These are phyloP conservation scores for Stomatorhinus ivindoensis DNA, from an alignment of 2,113 vertebrate genomes.

Conservation along the genomic window DNA sequence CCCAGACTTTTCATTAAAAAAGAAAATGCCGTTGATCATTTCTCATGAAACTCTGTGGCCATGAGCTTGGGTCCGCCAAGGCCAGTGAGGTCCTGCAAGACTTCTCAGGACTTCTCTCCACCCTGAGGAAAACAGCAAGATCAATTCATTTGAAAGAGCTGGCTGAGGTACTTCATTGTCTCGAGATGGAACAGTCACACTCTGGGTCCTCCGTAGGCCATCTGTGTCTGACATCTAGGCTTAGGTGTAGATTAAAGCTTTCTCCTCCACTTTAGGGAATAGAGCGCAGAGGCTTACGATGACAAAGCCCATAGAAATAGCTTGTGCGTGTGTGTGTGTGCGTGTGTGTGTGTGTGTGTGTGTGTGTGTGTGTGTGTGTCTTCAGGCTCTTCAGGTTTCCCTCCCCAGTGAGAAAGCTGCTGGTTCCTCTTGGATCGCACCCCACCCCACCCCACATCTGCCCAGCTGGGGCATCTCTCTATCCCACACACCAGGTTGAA, in stretches of 20 bases:
- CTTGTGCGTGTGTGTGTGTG: neutral
- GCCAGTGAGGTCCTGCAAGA: neutral
- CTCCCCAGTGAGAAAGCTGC: neutral
- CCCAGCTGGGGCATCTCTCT: neutral
- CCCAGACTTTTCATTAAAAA: neutral
- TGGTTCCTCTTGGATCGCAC: neutral
- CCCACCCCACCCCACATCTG: neutral
- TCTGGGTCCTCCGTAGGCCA: neutral
- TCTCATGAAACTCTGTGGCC: neutral
- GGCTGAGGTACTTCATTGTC: neutral
- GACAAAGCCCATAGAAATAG: neutral
- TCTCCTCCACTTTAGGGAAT: neutral
- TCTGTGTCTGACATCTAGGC: neutral
- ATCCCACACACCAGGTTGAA: neutral
- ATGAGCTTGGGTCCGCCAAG: neutral
- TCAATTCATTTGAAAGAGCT: neutral
- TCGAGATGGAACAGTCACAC: neutral
- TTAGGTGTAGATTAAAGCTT: conserved; percentile 3
- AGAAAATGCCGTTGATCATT: neutral
- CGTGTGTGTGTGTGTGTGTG: neutral
- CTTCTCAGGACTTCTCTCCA: neutral
- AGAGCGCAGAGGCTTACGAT: neutral
- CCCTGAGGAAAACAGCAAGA: neutral
- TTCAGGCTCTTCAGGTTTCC: neutral
- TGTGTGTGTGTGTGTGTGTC: neutral